These are phyloP conservation scores for Tapera naevia DNA, from an alignment of 2,797 vertebrate species.

Conservation along the genomic window DNA sequence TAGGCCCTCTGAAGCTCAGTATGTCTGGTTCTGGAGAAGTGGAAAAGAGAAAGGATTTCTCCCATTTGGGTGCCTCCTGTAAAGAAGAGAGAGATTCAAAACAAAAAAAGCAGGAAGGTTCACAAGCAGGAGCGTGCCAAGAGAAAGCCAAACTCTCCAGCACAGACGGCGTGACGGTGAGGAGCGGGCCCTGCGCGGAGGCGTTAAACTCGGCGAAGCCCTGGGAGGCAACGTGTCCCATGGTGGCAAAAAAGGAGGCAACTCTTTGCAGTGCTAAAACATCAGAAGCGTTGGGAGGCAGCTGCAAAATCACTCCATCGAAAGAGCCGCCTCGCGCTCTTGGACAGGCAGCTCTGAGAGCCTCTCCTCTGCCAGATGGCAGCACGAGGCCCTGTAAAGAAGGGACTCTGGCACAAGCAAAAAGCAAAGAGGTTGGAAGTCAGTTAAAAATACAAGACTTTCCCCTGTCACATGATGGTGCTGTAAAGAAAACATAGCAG, in stretches of 20 bases:
- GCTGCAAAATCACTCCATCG: conserved; percentile 51
- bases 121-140: conserved; percentile 14
- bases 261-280: conserved; percentile 49
- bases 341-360: conserved; percentile 47
- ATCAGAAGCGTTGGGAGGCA: conserved; percentile 54
- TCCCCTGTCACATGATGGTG: conserved; percentile 76
- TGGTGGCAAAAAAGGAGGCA: conserved; percentile 59
- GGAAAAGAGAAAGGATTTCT: conserved; percentile 69
- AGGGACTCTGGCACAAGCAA: conserved; percentile 8
- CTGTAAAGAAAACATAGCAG: conserved; percentile 87
- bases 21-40: conserved; percentile 53
- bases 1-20: conserved; percentile 82
- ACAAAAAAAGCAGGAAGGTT: conserved; percentile 47
- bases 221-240: not conserved
- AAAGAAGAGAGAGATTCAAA: conserved; percentile 66
- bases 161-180: not conserved
- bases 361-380: conserved; percentile 57
- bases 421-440: conserved; percentile 62
- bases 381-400: conserved; percentile 63
- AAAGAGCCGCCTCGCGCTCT: conserved; percentile 64
- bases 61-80: conserved; percentile 22
- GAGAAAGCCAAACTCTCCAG: conserved; percentile 41
- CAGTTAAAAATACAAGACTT: conserved; percentile 75
- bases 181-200: conserved; percentile 29
- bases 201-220: conserved; percentile 21